Percentiles rank a stretch among this genome's conserved stretches.
Evolutionary conservation across 2,797 vertebrate genomes (phyloP).

Genomic region (Eutrigla gurnardus): DNA sequence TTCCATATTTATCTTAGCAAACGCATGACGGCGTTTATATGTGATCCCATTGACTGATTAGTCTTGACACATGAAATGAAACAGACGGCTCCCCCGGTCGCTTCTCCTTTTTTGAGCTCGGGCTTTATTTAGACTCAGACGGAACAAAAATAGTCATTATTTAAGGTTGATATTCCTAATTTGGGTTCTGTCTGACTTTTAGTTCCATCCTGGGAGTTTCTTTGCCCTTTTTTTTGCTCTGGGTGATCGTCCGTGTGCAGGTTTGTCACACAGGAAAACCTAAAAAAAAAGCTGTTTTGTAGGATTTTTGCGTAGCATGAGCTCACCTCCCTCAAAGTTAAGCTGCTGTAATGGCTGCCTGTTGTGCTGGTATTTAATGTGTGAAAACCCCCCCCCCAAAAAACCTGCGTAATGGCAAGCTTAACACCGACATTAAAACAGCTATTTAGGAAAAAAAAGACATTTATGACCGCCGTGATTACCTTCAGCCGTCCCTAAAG

Average conservation of each 20-base stretch:
- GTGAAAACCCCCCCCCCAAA: no score
- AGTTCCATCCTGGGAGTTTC: neutral
- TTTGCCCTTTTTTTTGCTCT: constrained; percentile 31
- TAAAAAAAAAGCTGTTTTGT: constrained; percentile 45
- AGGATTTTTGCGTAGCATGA: constrained; percentile 47
- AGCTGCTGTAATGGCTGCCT: constrained; percentile 70
- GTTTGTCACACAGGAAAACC: constrained; percentile 24
- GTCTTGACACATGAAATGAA: constrained; percentile 56
- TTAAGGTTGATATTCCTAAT: constrained; percentile 31
- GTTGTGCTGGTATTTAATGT: constrained; percentile 61
- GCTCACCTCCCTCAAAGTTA: constrained; percentile 63
- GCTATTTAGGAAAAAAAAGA: constrained; percentile 51
- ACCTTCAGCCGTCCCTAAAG: constrained; percentile 61
- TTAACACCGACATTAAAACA: constrained; percentile 59
- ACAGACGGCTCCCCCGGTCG: neutral
- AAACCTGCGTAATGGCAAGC: constrained; percentile 60
- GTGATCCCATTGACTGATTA: constrained; percentile 36
- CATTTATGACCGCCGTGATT: constrained; percentile 49
- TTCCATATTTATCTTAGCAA: constrained; percentile 61
- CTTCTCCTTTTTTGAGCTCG: constrained; percentile 40
- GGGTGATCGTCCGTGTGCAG: constrained; percentile 22
- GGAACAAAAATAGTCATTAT: constrained; percentile 8
- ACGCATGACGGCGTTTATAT: constrained; percentile 45
- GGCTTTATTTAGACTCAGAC: constrained; percentile 38
- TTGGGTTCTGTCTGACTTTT: constrained; percentile 9